Percentiles rank a stretch among this genome's conserved stretches.
These are phyloP conservation scores for Lithophane semibrunnea DNA, from an alignment of 2,888 invertebrate genomes.

Conservation along the genomic window DNA sequence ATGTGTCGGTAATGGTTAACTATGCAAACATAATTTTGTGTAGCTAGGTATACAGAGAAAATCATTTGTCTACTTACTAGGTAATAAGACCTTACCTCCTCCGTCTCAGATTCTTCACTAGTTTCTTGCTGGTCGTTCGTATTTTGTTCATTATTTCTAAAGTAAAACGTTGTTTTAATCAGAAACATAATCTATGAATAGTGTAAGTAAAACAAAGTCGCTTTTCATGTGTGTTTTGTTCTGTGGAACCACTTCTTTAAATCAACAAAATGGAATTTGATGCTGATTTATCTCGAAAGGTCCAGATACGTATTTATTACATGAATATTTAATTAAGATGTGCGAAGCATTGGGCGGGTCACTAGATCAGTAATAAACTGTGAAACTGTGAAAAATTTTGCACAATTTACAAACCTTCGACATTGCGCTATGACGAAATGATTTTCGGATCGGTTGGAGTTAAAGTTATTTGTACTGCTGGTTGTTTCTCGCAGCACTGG, in stretches of 20 bases:
- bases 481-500: slow-evolving; percentile 58
- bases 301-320: no score
- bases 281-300: no score
- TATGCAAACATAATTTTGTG: not conserved
- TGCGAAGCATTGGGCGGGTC: no score
- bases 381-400: no score
- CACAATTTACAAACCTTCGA: slow-evolving; percentile 72
- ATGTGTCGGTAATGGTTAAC: not conserved
- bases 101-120: slow-evolving; percentile 78
- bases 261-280: no score
- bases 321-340: no score
- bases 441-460: slow-evolving; percentile 66
- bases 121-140: slow-evolving; percentile 72
- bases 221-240: no score
- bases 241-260: no score
- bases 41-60: not conserved
- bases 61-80: not conserved
- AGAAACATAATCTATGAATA: not conserved
- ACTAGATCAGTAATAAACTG: no score
- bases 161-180: slow-evolving; percentile 18
- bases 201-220: no score
- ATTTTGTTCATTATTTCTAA: slow-evolving; percentile 69
- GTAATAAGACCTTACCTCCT: slow-evolving; percentile 73
- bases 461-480: slow-evolving; percentile 53
- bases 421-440: slow-evolving; percentile 80